phyloP scores from a whole-genome alignment of 1,140 invertebrate genomes.

The Polypedilum pembai region DNA sequence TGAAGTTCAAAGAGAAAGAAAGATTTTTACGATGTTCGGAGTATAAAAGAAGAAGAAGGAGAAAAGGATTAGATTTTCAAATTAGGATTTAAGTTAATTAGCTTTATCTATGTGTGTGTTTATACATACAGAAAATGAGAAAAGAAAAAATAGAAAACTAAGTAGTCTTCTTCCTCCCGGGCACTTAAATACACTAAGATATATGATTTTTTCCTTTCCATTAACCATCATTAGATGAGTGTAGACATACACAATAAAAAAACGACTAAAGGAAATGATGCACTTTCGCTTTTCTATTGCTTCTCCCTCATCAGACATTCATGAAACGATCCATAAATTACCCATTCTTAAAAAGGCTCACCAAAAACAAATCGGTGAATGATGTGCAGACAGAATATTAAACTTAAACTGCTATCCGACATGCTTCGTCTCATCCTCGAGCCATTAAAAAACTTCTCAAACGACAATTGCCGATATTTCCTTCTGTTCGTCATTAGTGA shows the following conservation, averaged over 20 bases:
- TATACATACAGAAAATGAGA: background rate
- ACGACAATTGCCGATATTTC: background rate
- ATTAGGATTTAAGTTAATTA: constrained; percentile 24
- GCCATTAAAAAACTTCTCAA: constrained; percentile 4
- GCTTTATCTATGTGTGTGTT: background rate
- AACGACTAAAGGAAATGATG: constrained; percentile 9
- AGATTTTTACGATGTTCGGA: background rate
- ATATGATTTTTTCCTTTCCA: background rate
- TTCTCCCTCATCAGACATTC: background rate
- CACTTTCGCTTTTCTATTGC: constrained; percentile 14
- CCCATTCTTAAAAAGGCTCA: background rate
- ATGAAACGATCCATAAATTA: background rate
- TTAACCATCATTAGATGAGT: constrained; percentile 24
- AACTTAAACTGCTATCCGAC: background rate
- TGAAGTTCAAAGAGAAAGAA: background rate
- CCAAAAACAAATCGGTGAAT: background rate
- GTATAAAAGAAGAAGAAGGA: background rate
- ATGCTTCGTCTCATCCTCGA: constrained; percentile 1
- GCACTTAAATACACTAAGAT: background rate
- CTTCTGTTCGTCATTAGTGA: constrained; percentile 4
- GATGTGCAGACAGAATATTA: background rate
- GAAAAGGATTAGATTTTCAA: constrained; percentile 17
- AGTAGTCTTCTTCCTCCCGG: background rate
- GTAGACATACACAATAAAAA: constrained; percentile 1
- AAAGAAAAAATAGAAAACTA: background rate